Conservation (phyloP, 2,888 invertebrate genomes). For the Junonia oenone region DNA sequence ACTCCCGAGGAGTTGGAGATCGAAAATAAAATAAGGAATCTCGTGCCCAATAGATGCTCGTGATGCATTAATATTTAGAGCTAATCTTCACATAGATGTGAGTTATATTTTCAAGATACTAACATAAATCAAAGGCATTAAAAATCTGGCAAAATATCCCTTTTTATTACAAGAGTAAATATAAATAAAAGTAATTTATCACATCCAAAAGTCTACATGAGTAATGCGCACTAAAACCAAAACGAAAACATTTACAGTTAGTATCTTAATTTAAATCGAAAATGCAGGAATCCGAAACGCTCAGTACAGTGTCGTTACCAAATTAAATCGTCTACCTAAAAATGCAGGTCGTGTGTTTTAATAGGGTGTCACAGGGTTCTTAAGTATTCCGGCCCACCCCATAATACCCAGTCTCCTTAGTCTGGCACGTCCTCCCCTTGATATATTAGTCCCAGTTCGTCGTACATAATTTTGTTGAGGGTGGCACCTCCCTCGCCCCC, state of each 20-base stretch:
- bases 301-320: slow-evolving; percentile 39
- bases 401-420: slow-evolving; percentile 78
- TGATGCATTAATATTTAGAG: not conserved
- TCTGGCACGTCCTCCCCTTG: slow-evolving; percentile 79
- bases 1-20: slow-evolving; percentile 2
- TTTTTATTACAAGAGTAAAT: too few species aligned
- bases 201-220: not conserved
- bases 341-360: slow-evolving; percentile 77
- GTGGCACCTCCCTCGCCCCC: slow-evolving; percentile 56
- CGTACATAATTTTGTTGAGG: slow-evolving; percentile 79
- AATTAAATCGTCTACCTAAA: slow-evolving; percentile 76
- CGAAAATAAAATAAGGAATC: slow-evolving; percentile 1
- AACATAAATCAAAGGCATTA: too few species aligned
- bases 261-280: not conserved
- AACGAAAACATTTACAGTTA: not conserved
- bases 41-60: not conserved
- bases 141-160: too few species aligned
- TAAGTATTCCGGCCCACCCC: slow-evolving; percentile 78
- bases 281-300: slow-evolving; percentile 8
- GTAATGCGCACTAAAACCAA: not conserved
- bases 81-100: not conserved
- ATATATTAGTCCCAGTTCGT: slow-evolving; percentile 80
- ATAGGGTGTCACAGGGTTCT: slow-evolving; percentile 79
- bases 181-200: not conserved
- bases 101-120: too few species aligned